Conservation (phyloP, 2,113 vertebrate species). For the Poeciliopsis retropinna region DNA sequence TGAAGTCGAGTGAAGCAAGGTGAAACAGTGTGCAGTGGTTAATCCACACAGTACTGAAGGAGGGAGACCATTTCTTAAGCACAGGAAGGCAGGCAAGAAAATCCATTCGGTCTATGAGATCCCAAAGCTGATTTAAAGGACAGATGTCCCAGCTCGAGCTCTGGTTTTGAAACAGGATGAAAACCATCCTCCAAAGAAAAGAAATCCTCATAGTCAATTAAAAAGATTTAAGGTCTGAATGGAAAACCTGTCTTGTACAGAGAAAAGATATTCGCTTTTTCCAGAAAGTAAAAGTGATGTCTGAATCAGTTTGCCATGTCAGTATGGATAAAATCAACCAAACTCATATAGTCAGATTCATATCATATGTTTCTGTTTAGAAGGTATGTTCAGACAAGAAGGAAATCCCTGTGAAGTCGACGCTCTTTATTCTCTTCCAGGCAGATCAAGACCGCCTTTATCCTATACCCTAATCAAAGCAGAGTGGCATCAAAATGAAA, state of each 20-base stretch:
- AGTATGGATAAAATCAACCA: conserved; percentile 14
- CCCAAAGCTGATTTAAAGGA: conserved; percentile 98
- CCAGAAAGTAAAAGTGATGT: conserved; percentile 18
- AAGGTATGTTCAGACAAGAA: conserved; percentile 36
- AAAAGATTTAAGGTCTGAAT: conserved; percentile 50
- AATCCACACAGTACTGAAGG: conserved; percentile 95
- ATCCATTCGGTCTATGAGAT: conserved; percentile 90
- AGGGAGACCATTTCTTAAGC: conserved; percentile 98
- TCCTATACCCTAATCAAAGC: conserved; percentile 45
- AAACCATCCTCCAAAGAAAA: conserved; percentile 90
- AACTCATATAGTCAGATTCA: conserved; percentile 10
- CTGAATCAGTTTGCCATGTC: conserved; percentile 17
- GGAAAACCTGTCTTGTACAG: conserved; percentile 38
- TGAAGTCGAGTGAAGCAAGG: conserved; percentile 88
- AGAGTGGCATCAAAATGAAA: conserved; percentile 42
- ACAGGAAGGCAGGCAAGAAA: conserved; percentile 96
- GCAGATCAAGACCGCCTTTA: conserved; percentile 65
- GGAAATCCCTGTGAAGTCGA: conserved; percentile 44
- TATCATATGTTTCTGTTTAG: conserved; percentile 40
- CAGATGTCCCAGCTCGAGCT: conserved; percentile 89
- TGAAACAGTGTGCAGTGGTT: conserved; percentile 89
- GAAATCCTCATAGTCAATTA: conserved; percentile 73
- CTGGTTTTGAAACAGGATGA: conserved; percentile 88
- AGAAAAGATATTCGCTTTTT: conserved; percentile 31
- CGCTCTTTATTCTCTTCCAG: conserved; percentile 35